Evolutionary conservation across 2,888 invertebrate genomes (phyloP).

Genomic region (Galerucella pusilla): DNA sequence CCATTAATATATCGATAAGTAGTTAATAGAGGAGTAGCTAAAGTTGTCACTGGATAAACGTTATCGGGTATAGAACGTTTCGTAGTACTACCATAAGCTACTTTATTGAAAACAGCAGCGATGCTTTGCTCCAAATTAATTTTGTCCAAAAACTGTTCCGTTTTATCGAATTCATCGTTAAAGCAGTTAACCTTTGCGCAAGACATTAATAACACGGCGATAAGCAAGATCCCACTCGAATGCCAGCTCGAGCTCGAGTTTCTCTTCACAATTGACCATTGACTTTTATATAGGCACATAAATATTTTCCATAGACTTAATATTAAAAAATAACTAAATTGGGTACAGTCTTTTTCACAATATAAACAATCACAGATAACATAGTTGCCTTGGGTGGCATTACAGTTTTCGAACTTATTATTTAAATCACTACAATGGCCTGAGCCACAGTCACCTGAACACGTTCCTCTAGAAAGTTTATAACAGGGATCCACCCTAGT

Average conservation of each 20-base stretch:
- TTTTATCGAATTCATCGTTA: slow-evolving; percentile 62
- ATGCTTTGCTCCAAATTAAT: slow-evolving; percentile 74
- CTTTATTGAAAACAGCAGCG: slow-evolving; percentile 76
- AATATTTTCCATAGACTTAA: slow-evolving; percentile 59
- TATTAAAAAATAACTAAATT: slow-evolving; percentile 48
- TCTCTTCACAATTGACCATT: slow-evolving; percentile 51
- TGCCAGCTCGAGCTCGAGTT: slow-evolving; percentile 36
- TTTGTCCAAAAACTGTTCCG: slow-evolving; percentile 68
- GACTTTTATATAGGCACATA: slow-evolving; percentile 60
- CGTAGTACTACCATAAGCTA: slow-evolving; percentile 77
- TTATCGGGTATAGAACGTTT: slow-evolving; percentile 76
- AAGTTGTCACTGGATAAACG: slow-evolving; percentile 72
- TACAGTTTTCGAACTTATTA: slow-evolving; percentile 35
- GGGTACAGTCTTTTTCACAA: slow-evolving; percentile 50
- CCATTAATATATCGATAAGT: slow-evolving; percentile 67
- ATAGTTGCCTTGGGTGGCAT: slow-evolving; percentile 36
- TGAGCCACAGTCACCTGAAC: slow-evolving; percentile 26
- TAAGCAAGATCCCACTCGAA: slow-evolving; percentile 36
- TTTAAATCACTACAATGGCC: slow-evolving; percentile 15
- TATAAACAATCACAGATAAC: slow-evolving; percentile 56
- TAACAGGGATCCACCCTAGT: slow-evolving; percentile 22
- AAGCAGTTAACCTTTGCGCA: slow-evolving; percentile 44
- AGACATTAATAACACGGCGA: slow-evolving; percentile 39
- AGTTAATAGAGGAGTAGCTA: slow-evolving; percentile 72
- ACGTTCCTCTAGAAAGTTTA: slow-evolving; percentile 32